These are phyloP conservation scores for Lathronympha strigana DNA, from an alignment of 2,888 invertebrate species.

Conservation along the genomic window DNA sequence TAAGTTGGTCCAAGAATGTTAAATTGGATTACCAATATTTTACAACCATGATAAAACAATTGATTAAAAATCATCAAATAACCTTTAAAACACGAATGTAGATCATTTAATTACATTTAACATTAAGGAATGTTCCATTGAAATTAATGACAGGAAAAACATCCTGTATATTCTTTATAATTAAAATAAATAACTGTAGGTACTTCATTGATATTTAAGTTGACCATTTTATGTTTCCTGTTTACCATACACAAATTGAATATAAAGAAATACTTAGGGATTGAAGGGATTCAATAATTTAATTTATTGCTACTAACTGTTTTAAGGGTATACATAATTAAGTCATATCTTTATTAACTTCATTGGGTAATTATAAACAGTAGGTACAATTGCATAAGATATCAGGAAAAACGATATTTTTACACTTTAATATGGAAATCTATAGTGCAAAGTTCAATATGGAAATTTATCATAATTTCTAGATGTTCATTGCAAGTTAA, in stretches of 20 bases:
- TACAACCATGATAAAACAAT: too few species aligned
- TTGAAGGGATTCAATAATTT: not conserved
- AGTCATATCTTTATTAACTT: slow-evolving; percentile 3
- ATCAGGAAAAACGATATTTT: slow-evolving; percentile 16
- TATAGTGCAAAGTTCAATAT: slow-evolving; percentile 4
- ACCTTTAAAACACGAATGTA: too few species aligned
- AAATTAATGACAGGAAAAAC: not conserved
- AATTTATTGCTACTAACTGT: not conserved
- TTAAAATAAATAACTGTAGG: not conserved
- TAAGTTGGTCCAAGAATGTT: too few species aligned
- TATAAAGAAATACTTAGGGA: not conserved
- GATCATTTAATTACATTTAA: too few species aligned
- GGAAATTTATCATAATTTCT: not conserved
- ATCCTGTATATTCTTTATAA: not conserved
- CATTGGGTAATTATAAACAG: slow-evolving; percentile 5
- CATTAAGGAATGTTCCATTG: not conserved
- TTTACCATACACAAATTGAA: not conserved
- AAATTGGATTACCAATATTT: too few species aligned
- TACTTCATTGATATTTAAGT: not conserved
- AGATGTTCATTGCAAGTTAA: not conserved
- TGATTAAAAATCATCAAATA: too few species aligned
- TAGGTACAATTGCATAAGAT: slow-evolving; percentile 15
- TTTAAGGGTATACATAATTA: not conserved
- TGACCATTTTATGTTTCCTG: slow-evolving; percentile 1
- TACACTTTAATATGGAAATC: not conserved